Conservation (phyloP, 2,888 invertebrate genomes). For the Nudaria mundana region DNA sequence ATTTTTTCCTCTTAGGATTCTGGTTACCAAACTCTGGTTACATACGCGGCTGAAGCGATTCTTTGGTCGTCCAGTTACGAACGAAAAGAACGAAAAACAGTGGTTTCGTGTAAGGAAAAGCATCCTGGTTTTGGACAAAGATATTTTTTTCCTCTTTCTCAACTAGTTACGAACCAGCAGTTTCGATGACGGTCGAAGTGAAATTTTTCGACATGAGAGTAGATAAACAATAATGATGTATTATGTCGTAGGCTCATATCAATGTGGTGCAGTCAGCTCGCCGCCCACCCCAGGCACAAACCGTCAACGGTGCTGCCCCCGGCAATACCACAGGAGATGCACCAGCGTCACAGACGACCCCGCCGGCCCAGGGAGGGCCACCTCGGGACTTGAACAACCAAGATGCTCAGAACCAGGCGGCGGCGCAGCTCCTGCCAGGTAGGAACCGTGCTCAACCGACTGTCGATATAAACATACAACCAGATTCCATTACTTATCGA, state of each 20-base stretch:
- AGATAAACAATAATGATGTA: too few species aligned
- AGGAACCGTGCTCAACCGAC: slow-evolving; percentile 45
- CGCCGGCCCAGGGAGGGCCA: slow-evolving; percentile 9
- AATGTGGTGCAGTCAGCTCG: slow-evolving; percentile 53
- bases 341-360: not conserved
- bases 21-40: too few species aligned
- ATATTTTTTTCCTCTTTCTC: too few species aligned
- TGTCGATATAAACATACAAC: slow-evolving; percentile 43
- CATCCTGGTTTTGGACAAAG: too few species aligned
- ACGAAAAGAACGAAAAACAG: too few species aligned
- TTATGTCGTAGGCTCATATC: slow-evolving; percentile 58
- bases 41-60: too few species aligned
- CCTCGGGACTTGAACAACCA: slow-evolving; percentile 13
- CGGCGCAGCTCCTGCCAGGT: slow-evolving; percentile 29
- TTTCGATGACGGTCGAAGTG: too few species aligned
- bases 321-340: slow-evolving; percentile 13
- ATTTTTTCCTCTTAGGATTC: too few species aligned
- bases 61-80: too few species aligned
- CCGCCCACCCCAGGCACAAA: slow-evolving; percentile 22
- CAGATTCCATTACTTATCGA: slow-evolving; percentile 54
- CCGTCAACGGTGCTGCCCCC: slow-evolving; percentile 3
- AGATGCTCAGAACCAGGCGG: slow-evolving; percentile 13
- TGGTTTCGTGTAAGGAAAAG: too few species aligned
- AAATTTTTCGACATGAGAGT: too few species aligned
- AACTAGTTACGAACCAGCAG: too few species aligned